Base-by-base conservation (phyloP, 1,140 invertebrate species). In the Magallana gigas region DNA sequence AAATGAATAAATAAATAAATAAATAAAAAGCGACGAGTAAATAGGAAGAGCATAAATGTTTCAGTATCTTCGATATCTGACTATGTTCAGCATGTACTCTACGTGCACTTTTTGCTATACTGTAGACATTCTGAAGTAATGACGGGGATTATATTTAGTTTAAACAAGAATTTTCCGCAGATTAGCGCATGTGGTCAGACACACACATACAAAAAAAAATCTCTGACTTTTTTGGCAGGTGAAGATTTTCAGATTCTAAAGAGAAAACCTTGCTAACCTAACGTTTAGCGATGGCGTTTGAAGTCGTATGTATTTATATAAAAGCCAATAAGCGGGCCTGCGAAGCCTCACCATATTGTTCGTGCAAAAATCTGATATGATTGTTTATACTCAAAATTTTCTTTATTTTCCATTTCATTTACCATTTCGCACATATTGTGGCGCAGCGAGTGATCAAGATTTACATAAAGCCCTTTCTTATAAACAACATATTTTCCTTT, bases 401-500 rank as follows among this genome's bases (percentile, higher is more conserved):
- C 68, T 76, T 76, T 76, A 76, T 76, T 76, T 76, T 76, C 68
- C 68, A 36, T 76, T 76, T 29, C 68, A 76, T 76, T 76, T 76
- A 76, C 68, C 68, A 9, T 29, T 76, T 18, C 23, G 68, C 68
- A 76, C 68, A 76, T 76, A 76, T 76, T 76, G 68, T 76, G 23
- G 23, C 18, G 68, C 8, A 76, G 23, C 18, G 68, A 76, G 68
- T 76, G 68, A 76, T 76, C 68, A 76, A 76, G 68, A 76, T 76
- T 76, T 76, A 76, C 68, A 76, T 76, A 76, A 76, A 76, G 23
- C 23, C 23, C 14, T 29, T 8, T 76, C 29, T 36, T 76, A 76
- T 76, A 76, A 76, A 76, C 68, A 76, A 76, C 68, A 76, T 23
- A 76, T 76, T 76, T 76, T 76, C 36, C 68, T 76, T 76, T 76